A percentile compares a stretch with the other conserved stretches of the same genome.
Conservation (phyloP, 2,797 vertebrate species). For the Syndactyla subalaris region DNA sequence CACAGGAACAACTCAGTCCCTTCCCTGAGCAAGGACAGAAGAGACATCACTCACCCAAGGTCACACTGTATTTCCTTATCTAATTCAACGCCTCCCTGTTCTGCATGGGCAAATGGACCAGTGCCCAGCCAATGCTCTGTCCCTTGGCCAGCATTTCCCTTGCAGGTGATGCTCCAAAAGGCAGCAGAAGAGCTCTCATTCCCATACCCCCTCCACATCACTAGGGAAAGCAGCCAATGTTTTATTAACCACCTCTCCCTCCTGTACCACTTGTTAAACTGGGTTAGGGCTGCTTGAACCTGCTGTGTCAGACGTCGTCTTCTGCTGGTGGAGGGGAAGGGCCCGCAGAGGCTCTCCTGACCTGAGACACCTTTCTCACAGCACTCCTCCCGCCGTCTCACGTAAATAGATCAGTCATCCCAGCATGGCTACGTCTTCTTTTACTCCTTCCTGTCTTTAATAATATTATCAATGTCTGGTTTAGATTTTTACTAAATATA, state of each 20-base stretch:
- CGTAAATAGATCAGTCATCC: constrained; percentile 37
- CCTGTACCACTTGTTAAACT: constrained; percentile 23
- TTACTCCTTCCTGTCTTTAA: constrained; percentile 71
- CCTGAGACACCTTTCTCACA: constrained; percentile 34
- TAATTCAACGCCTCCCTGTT: not conserved
- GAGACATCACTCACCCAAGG: rapidly evolving
- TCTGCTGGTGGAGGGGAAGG: not conserved
- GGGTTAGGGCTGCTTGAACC: constrained; percentile 37
- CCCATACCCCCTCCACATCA: not conserved
- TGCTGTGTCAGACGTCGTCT: constrained; percentile 38
- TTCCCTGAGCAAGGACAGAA: not conserved
- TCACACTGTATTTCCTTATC: not conserved
- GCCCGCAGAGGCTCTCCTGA: not conserved
- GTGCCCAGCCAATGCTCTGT: not conserved
- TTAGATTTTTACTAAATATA: constrained; percentile 73
- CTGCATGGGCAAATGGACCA: not conserved
- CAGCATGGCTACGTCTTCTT: constrained; percentile 10
- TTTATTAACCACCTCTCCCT: constrained; percentile 56
- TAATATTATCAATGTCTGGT: constrained; percentile 70
- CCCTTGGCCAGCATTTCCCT: not conserved
- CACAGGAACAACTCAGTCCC: not conserved
- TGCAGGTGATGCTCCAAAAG: constrained; percentile 22
- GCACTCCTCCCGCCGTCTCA: not conserved
- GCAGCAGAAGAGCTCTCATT: not conserved
- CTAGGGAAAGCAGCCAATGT: constrained; percentile 20